A percentile compares a stretch with the other conserved stretches of the same genome.
phyloP scores from a whole-genome alignment of 1,140 invertebrate species.

The Drosophila triauraria region DNA sequence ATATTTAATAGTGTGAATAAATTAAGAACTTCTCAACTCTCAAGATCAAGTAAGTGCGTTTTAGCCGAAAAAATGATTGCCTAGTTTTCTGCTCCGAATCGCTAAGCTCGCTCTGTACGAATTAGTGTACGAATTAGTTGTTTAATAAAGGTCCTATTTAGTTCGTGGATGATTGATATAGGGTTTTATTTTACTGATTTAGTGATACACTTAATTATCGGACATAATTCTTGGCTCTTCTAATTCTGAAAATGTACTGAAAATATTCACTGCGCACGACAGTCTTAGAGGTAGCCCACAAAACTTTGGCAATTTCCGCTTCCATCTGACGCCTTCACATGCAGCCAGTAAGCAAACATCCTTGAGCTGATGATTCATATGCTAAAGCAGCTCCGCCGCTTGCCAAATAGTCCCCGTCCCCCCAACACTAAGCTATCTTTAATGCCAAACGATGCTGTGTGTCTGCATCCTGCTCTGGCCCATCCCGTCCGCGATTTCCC shows the following conservation, averaged over 20 bases:
- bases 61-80: not conserved
- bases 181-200: not conserved
- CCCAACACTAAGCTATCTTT: constrained; percentile 49
- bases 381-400: constrained; percentile 30
- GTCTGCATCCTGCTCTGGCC: constrained; percentile 7
- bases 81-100: not conserved
- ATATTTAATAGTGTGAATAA: too few species aligned
- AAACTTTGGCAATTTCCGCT: constrained; percentile 51
- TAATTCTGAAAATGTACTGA: not conserved
- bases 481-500: constrained; percentile 8
- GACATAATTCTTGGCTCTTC: not conserved
- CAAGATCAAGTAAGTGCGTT: too few species aligned
- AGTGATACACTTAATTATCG: too few species aligned
- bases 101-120: not conserved
- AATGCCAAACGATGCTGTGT: constrained; percentile 40
- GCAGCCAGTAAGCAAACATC: constrained; percentile 13
- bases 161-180: too few species aligned
- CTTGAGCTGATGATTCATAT: constrained; percentile 77
- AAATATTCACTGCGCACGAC: not conserved
- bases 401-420: constrained; percentile 16
- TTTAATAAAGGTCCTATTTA: not conserved
- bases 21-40: too few species aligned
- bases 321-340: constrained; percentile 35
- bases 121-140: not conserved
- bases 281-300: constrained; percentile 12